Conservation (phyloP, 2,113 vertebrate genomes). For the Perca flavescens region DNA sequence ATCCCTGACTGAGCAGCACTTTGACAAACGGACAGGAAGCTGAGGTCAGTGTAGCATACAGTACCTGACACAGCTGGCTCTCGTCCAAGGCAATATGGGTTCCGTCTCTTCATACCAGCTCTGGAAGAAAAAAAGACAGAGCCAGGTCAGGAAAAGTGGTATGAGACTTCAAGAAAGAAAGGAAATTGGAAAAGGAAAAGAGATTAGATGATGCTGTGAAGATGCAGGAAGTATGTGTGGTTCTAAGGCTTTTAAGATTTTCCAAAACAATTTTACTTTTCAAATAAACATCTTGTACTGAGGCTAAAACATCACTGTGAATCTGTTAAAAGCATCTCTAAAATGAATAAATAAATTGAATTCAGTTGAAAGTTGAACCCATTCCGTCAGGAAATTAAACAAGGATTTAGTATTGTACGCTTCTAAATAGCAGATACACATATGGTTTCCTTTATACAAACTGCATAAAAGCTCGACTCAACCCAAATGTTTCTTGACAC, state of each 20-base stretch:
- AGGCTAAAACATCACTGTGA: background rate
- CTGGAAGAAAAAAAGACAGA: conserved; percentile 25
- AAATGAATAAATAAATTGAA: conserved; percentile 37
- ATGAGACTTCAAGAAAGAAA: conserved; percentile 17
- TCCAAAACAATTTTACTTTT: background rate
- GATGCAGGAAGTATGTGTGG: background rate
- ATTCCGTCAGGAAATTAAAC: conserved; percentile 40
- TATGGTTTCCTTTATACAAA: conserved; percentile 1
- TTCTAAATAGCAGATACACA: background rate
- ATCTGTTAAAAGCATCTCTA: conserved; percentile 17
- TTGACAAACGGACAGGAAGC: conserved; percentile 58
- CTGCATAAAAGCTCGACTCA: conserved; percentile 2
- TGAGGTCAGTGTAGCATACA: conserved; percentile 55
- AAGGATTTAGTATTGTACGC: background rate
- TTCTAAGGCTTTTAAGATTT: background rate
- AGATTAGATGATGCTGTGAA: background rate
- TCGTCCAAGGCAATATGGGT: conserved; percentile 47
- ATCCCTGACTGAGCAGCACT: conserved; percentile 68
- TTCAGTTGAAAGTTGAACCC: background rate
- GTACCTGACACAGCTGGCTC: conserved; percentile 73
- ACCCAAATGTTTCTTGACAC: conserved; percentile 49
- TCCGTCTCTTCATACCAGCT: conserved; percentile 47
- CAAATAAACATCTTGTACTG: conserved; percentile 14
- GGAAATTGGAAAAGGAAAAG: conserved; percentile 14
- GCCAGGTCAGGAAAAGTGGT: conserved; percentile 41